Percentiles rank a stretch among this genome's conserved stretches.
phyloP scores from a whole-genome alignment of 2,888 invertebrate species.

The Sphaerophoria taeniata region DNA sequence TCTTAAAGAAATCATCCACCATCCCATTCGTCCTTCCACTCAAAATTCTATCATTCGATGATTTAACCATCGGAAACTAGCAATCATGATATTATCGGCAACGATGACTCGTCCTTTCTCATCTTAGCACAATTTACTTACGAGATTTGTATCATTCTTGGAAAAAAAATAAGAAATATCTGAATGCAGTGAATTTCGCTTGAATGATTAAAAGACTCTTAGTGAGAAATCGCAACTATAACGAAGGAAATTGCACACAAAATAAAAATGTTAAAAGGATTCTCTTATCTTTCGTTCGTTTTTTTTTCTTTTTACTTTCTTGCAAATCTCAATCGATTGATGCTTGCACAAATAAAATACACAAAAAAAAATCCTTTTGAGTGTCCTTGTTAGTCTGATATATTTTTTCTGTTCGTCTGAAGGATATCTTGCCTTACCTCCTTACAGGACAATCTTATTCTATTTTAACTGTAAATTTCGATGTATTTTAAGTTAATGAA shows the following conservation, averaged over 20 bases:
- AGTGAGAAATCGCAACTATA: constrained; percentile 63
- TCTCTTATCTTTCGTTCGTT: constrained; percentile 43
- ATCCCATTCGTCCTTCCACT: not conserved
- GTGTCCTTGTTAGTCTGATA: not conserved
- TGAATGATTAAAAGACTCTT: constrained; percentile 64
- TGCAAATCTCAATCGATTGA: no score
- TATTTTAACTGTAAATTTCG: constrained; percentile 2
- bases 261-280: constrained; percentile 35
- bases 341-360: no score
- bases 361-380: not conserved
- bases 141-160: constrained; percentile 53
- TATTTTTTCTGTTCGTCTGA: not conserved
- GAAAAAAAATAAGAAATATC: not conserved
- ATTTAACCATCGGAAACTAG: constrained; percentile 70
- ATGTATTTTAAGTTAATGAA: constrained; percentile 61
- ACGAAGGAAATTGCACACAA: constrained; percentile 10
- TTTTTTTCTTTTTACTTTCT: constrained; percentile 6
- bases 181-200: constrained; percentile 28
- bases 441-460: constrained; percentile 16
- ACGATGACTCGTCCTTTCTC: not conserved
- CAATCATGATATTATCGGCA: constrained; percentile 64
- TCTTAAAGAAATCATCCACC: constrained; percentile 11
- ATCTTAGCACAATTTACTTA: constrained; percentile 46
- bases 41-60: constrained; percentile 35
- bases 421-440: constrained; percentile 15